Base-by-base conservation (phyloP, 2,797 vertebrate species). In the Hirundo rustica region DNA sequence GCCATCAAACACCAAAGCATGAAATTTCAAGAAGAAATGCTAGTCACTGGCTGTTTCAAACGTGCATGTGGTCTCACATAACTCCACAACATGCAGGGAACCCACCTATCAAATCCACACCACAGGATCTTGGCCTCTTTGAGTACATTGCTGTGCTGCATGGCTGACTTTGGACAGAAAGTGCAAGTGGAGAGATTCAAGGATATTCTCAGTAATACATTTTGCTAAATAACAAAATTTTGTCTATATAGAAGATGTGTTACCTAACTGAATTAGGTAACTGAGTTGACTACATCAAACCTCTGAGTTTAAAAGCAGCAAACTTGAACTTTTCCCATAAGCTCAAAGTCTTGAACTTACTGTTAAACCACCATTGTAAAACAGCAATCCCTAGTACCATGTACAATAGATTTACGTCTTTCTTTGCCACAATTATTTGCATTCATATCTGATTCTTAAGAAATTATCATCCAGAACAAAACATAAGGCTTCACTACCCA, bases 401-500 rank as follows among this genome's bases (percentile, higher is more conserved):
- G 50, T 23, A 51, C 19, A 45, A n/a, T 2, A 44, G 3, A 85
- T 54, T 57, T 53, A 34, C 51, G 76, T n/a, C 12, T 76, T 60
- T 44, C 27, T 88, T 71, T 77, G 30, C 25, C 38, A 88, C 58
- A 75, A 55, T 40, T 0, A 82, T 57, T 71, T 75, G 27, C 58
- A 90, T 72, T 89, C 42, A 13, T 66, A 48, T 32, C 29, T 51
- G 16, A 66, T 65, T 65, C 73, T 78, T 55, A 16, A 36, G 40
- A 85, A 96, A 89, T 81, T n/a, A 92, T 50, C n/a, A n/a, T 47
- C 16, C 62, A 61, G 54, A 74, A 76, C 18, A 91, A 83, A 88
- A 23, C 11, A 20, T 32, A 54, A 85, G 30, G 30, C 32, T 61
- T 64, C 4, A 0, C 27, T 36, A 22, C 11, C 10, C 53, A 85